A percentile compares a stretch with the other conserved stretches of the same genome.
Evolutionary conservation across 2,113 vertebrate species (phyloP).

Genomic region (Lycaon pictus): DNA sequence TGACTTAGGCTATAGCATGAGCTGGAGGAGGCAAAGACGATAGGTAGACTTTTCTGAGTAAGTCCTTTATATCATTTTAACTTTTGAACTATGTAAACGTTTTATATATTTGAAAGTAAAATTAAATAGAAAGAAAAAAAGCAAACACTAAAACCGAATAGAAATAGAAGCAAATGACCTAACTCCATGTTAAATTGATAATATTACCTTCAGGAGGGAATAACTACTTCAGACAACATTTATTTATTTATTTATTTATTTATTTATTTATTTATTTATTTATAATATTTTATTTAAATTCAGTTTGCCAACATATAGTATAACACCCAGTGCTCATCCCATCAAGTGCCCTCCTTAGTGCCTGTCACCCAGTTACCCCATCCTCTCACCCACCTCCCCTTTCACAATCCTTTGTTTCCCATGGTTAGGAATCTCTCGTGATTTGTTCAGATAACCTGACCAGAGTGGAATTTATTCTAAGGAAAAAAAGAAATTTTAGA

Average conservation of each 20-base stretch:
- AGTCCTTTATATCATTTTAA: not conserved
- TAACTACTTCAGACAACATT: not conserved
- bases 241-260: too few species aligned
- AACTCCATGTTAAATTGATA: not conserved
- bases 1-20: not conserved
- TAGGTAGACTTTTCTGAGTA: not conserved
- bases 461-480: not conserved
- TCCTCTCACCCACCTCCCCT: too few species aligned
- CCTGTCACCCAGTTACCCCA: too few species aligned
- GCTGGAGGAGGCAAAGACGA: not conserved
- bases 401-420: too few species aligned
- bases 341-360: too few species aligned
- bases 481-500: not conserved
- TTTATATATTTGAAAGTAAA: constrained; percentile 8
- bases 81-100: not conserved
- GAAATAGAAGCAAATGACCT: not conserved
- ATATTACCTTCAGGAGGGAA: not conserved
- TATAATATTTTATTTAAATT: too few species aligned
- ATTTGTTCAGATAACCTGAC: not conserved
- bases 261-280: too few species aligned
- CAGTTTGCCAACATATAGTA: too few species aligned
- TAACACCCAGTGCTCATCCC: too few species aligned
- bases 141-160: not conserved
- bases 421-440: too few species aligned
- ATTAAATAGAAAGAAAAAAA: not conserved